These are phyloP conservation scores for Crotophaga sulcirostris DNA, from an alignment of 2,113 vertebrate genomes.

Conservation along the genomic window DNA sequence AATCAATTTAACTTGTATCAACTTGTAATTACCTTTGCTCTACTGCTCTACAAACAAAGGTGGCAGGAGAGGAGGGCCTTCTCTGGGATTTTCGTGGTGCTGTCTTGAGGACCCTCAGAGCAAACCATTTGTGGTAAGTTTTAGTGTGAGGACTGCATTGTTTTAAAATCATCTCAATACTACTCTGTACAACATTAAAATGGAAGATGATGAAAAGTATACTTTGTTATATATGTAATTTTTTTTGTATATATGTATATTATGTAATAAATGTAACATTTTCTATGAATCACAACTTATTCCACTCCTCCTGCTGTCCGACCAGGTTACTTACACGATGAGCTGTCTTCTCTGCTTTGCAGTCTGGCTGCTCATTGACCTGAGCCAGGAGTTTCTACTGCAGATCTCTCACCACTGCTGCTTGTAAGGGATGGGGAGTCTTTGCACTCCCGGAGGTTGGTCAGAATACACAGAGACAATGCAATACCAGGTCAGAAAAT, in stretches of 20 bases:
- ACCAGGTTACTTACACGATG: not conserved
- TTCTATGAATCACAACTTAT: not conserved
- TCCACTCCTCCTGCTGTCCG: not conserved
- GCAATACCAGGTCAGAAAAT: too few relatives aligned
- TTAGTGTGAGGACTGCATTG: not conserved
- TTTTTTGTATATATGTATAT: too few relatives aligned
- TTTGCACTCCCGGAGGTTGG: too few relatives aligned
- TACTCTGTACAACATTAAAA: not conserved
- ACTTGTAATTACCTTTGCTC: conserved; percentile 56
- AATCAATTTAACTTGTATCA: conserved; percentile 70
- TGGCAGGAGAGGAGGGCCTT: not conserved
- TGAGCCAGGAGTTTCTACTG: not conserved
- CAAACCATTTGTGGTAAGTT: not conserved
- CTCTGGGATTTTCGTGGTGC: not conserved
- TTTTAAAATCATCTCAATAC: not conserved
- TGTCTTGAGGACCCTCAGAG: not conserved
- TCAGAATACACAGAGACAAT: too few relatives aligned
- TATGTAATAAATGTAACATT: not conserved
- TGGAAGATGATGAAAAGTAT: not conserved
- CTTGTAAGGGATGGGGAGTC: too few relatives aligned
- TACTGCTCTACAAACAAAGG: conserved; percentile 8
- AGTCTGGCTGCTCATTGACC: not conserved
- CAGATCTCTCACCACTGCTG: not conserved
- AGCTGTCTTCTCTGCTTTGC: not conserved
- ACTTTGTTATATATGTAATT: too few relatives aligned